These are phyloP conservation scores for Patella vulgata DNA, from an alignment of 1,140 invertebrate species.

Conservation along the genomic window DNA sequence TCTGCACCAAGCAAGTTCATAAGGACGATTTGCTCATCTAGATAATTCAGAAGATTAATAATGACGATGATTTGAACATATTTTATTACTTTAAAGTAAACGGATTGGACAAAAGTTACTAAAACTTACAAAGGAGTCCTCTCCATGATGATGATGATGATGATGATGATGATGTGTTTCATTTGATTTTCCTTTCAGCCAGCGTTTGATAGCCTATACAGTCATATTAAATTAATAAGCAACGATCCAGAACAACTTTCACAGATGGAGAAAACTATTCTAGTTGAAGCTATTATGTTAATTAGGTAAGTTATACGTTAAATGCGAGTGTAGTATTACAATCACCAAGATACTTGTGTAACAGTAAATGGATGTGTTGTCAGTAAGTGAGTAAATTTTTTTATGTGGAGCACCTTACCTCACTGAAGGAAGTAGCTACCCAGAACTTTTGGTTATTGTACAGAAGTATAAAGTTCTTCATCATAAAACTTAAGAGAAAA, in stretches of 20 bases:
- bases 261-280: conserved; percentile 83
- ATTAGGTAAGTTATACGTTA: conserved; percentile 58
- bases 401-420: too few species aligned
- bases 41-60: not conserved
- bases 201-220: conserved; percentile 86
- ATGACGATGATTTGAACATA: not conserved
- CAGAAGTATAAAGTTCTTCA: too few species aligned
- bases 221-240: conserved; percentile 76
- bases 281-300: conserved; percentile 69
- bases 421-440: too few species aligned
- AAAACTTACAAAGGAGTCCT: too few species aligned
- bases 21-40: not conserved
- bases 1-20: too few species aligned
- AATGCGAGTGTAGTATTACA: not conserved
- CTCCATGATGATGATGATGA: too few species aligned
- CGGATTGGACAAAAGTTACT: too few species aligned
- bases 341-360: not conserved
- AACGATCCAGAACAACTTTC: conserved; percentile 76
- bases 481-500: too few species aligned
- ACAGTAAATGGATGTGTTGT: not conserved
- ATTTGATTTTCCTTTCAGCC: conserved; percentile 76
- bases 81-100: too few species aligned
- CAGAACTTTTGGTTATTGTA: too few species aligned
- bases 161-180: too few species aligned
- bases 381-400: not conserved